phyloP scores from a whole-genome alignment of 1,140 invertebrate genomes.

The Megathymus violae region DNA sequence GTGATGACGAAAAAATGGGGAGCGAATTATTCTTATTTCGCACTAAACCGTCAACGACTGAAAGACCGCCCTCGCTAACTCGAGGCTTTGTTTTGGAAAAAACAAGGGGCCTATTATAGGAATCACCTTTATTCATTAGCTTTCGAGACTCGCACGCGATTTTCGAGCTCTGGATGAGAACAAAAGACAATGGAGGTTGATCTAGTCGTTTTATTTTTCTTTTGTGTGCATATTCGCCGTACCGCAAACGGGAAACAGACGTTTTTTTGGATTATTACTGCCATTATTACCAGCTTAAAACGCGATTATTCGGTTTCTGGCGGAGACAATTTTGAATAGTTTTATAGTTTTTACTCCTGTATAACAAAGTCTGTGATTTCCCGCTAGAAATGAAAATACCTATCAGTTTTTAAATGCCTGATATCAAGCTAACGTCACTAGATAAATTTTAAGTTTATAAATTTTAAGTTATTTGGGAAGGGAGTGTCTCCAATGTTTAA shows the following conservation, averaged over 20 bases:
- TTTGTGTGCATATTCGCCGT: slow-evolving; percentile 20
- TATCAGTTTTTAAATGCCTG: too few relatives aligned
- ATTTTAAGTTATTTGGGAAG: too few relatives aligned
- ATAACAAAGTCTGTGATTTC: too few relatives aligned
- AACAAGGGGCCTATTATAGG: slow-evolving; percentile 46
- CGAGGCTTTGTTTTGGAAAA: slow-evolving; percentile 52
- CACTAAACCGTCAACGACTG: slow-evolving; percentile 57
- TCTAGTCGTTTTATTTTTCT: slow-evolving; percentile 32
- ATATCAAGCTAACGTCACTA: too few relatives aligned
- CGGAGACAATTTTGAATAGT: slow-evolving; percentile 31
- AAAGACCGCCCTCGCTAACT: slow-evolving; percentile 50
- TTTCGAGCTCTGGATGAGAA: slow-evolving; percentile 35
- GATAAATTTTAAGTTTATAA: too few relatives aligned
- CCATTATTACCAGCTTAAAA: slow-evolving; percentile 28
- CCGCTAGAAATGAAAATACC: too few relatives aligned
- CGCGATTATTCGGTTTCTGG: slow-evolving; percentile 20
- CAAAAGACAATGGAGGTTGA: slow-evolving; percentile 33
- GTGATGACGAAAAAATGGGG: slow-evolving; percentile 73
- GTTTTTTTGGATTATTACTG: slow-evolving; percentile 31
- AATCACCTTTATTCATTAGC: slow-evolving; percentile 57
- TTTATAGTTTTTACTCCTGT: neutral
- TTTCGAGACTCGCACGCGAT: slow-evolving; percentile 51
- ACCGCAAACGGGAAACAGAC: slow-evolving; percentile 29
- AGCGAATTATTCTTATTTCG: slow-evolving; percentile 77
- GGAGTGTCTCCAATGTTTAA: too few relatives aligned